Evolutionary conservation across 2,113 vertebrate genomes (phyloP).

Genomic region (Rhagologus leucostigma): DNA sequence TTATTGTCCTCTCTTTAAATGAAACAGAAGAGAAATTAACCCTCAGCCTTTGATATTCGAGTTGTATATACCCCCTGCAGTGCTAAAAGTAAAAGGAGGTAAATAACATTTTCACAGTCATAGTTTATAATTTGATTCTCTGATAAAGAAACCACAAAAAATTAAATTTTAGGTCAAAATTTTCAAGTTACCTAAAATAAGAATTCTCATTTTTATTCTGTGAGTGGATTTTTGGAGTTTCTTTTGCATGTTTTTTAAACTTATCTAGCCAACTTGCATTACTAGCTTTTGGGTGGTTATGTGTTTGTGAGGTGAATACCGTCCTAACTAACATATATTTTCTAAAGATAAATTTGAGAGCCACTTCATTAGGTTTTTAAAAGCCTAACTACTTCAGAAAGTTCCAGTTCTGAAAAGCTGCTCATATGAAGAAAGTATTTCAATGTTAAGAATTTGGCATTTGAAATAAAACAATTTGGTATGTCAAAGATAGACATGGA

Average conservation of each 20-base stretch:
- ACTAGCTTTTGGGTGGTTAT: not conserved
- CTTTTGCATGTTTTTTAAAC: not conserved
- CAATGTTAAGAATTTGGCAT: not conserved
- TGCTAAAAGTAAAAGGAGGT: not conserved
- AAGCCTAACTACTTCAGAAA: not conserved
- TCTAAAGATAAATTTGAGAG: not conserved
- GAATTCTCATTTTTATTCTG: not conserved
- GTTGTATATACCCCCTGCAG: not conserved
- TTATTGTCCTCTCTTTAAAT: not conserved
- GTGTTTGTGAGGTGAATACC: not conserved
- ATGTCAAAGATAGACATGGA: not conserved
- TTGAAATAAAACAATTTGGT: not conserved
- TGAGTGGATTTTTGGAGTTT: accelerated
- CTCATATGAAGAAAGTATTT: not conserved
- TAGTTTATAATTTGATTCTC: not conserved
- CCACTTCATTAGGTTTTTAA: not conserved
- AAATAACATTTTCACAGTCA: not conserved
- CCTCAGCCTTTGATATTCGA: not conserved
- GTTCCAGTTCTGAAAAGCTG: not conserved
- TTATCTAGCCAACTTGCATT: not conserved
- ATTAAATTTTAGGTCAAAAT: not conserved
- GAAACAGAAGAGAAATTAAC: not conserved
- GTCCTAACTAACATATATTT: not conserved
- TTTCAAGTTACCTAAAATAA: not conserved
- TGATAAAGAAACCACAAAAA: not conserved